Evolutionary conservation across 1,140 invertebrate species (phyloP).

Genomic region (Varroa destructor): DNA sequence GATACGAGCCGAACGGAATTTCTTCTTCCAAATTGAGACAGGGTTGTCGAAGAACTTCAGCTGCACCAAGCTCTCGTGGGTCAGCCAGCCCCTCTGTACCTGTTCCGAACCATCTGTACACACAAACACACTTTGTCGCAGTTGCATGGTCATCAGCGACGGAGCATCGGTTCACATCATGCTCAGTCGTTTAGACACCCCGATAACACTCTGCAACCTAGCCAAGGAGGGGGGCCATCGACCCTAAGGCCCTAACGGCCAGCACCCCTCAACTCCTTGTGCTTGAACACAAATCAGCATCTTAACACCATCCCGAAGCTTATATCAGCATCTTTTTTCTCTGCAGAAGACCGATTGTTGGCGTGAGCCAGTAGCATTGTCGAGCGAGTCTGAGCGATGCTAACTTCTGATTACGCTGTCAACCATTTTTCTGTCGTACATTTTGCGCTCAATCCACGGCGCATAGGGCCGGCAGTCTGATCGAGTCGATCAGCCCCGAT

Average conservation of each 20-base stretch:
- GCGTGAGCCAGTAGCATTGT: too few species aligned
- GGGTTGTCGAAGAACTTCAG: slow-evolving; percentile 71
- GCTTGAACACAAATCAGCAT: background rate
- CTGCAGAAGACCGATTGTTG: background rate
- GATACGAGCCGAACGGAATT: slow-evolving; percentile 39
- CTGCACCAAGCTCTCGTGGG: slow-evolving; percentile 66
- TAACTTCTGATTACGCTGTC: too few species aligned
- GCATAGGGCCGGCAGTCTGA: too few species aligned
- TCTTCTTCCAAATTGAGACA: slow-evolving; percentile 64
- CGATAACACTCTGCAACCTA: slow-evolving; percentile 1
- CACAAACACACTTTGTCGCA: slow-evolving; percentile 46
- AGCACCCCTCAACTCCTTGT: too few species aligned
- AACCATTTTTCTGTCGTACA: too few species aligned
- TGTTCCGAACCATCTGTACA: slow-evolving; percentile 48
- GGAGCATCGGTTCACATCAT: background rate
- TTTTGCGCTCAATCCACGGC: too few species aligned
- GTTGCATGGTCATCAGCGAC: slow-evolving; percentile 34
- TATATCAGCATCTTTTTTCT: background rate
- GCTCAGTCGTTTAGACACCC: background rate
- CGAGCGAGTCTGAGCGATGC: too few species aligned
- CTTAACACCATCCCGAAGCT: background rate
- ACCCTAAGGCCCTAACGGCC: too few species aligned
- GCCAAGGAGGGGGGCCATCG: too few species aligned
- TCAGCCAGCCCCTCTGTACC: slow-evolving; percentile 71
- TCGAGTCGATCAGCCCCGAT: background rate